Conservation (phyloP, 2,888 invertebrate genomes). For the Napeogenes inachia region DNA sequence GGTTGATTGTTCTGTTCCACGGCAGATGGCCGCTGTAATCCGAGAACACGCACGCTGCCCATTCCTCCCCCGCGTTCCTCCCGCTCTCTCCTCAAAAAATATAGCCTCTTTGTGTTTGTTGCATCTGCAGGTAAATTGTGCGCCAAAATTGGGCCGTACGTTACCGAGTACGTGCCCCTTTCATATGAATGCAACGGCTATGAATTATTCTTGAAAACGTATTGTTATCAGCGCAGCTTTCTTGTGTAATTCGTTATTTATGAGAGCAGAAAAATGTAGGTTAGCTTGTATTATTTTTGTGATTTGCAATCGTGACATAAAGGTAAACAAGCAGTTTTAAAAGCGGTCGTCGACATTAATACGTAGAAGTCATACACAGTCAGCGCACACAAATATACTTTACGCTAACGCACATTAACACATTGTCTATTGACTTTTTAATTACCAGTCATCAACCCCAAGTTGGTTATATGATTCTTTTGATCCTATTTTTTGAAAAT, state of each 20-base stretch:
- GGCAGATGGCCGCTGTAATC: slow-evolving; percentile 74
- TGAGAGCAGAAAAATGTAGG: slow-evolving; percentile 30
- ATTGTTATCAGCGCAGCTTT: slow-evolving; percentile 66
- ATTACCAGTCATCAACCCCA: neutral
- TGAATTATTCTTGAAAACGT: slow-evolving; percentile 70
- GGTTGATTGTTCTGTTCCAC: slow-evolving; percentile 70
- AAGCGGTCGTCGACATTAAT: slow-evolving; percentile 23
- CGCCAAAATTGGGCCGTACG: slow-evolving; percentile 69
- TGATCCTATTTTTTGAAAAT: too few species aligned
- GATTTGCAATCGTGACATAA: slow-evolving; percentile 18
- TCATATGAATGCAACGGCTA: slow-evolving; percentile 62
- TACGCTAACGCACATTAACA: neutral
- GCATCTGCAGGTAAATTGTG: slow-evolving; percentile 77
- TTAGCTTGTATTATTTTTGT: slow-evolving; percentile 26
- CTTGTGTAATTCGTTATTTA: slow-evolving; percentile 42
- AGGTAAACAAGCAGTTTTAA: slow-evolving; percentile 11
- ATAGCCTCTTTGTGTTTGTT: slow-evolving; percentile 74
- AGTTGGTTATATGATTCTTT: too few species aligned
- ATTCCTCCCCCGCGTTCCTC: slow-evolving; percentile 35
- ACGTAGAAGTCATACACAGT: slow-evolving; percentile 21
- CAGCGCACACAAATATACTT: neutral
- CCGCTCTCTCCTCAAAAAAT: slow-evolving; percentile 48
- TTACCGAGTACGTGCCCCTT: slow-evolving; percentile 56
- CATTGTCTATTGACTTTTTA: neutral
- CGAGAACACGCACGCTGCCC: slow-evolving; percentile 48